Conservation (phyloP, 2,888 invertebrate genomes). For the Metallyticus violacea region DNA sequence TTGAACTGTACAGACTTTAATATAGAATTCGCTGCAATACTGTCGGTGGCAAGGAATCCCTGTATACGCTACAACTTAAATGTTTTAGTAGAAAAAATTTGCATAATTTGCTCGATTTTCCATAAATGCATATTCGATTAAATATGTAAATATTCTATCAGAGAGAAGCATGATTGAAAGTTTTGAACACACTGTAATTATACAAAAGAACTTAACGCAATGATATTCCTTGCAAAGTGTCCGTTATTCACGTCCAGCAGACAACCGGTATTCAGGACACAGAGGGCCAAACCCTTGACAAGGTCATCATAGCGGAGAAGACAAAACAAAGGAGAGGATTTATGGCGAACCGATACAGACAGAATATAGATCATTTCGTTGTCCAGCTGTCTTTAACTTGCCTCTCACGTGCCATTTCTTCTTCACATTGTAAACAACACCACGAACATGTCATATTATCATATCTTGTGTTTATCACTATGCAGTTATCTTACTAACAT, state of each 20-base stretch:
- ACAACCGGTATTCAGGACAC: neutral
- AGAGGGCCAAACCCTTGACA: neutral
- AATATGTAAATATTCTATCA: too few species aligned
- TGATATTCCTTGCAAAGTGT: neutral
- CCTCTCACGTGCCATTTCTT: neutral
- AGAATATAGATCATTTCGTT: neutral
- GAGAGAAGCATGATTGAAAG: too few species aligned
- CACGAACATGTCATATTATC: neutral
- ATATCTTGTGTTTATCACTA: neutral
- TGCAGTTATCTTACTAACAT: too few species aligned
- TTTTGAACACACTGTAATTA: too few species aligned
- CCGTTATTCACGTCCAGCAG: neutral
- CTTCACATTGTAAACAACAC: neutral
- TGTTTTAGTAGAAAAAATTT: too few species aligned
- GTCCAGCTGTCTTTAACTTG: neutral
- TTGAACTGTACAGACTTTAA: too few species aligned
- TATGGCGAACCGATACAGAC: neutral
- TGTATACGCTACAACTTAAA: too few species aligned
- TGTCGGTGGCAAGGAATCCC: too few species aligned
- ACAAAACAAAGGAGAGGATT: neutral
- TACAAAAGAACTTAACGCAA: neutral
- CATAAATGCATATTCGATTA: too few species aligned
- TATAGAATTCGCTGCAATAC: too few species aligned
- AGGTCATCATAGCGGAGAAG: neutral
- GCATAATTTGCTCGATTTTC: too few species aligned